Conservation (phyloP, 2,797 vertebrate genomes). For the Oreortyx pictus region DNA sequence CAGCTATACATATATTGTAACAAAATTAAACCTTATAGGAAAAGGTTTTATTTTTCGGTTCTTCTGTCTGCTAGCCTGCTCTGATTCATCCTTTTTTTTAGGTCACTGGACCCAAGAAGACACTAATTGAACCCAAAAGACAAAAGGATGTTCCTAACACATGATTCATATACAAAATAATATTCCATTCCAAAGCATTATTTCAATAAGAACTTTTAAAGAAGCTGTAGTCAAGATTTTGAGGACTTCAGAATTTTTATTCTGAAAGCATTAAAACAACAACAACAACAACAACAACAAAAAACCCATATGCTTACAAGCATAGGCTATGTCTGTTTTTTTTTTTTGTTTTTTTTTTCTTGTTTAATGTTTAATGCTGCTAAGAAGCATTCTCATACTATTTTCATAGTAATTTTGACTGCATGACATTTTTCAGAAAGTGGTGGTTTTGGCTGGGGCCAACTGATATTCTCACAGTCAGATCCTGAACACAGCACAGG, state of each 20-base stretch:
- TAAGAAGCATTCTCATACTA: neutral
- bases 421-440: neutral
- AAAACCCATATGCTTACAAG: neutral
- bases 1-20: neutral
- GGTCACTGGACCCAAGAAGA: neutral
- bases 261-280: too few relatives aligned
- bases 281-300: too few relatives aligned
- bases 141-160: neutral
- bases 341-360: neutral
- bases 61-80: neutral
- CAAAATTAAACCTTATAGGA: neutral
- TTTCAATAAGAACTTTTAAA: neutral
- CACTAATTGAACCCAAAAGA: neutral
- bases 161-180: neutral
- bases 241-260: neutral
- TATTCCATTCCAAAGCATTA: neutral
- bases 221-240: neutral
- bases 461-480: neutral
- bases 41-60: neutral
- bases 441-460: rapidly evolving
- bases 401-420: neutral
- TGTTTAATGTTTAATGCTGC: neutral
- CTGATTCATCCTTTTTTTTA: neutral
- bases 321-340: neutral
- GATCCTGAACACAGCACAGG: neutral